Percentiles rank a stretch among this genome's conserved stretches.
Conservation (phyloP, 2,888 invertebrate species). For the Brachypalpus laphriformis region DNA sequence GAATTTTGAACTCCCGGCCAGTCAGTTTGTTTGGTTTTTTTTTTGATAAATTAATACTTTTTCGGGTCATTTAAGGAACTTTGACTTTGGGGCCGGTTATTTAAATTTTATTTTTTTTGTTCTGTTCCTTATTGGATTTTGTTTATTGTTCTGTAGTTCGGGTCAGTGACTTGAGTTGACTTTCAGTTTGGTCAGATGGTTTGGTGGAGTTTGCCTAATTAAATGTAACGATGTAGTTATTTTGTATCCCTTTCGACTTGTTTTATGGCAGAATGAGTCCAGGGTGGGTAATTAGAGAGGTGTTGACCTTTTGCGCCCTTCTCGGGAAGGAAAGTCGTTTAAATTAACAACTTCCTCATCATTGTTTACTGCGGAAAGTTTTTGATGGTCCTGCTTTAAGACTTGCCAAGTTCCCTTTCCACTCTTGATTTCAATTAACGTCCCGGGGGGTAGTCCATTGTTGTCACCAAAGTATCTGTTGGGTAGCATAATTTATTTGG, state of each 20-base stretch:
- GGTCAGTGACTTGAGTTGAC: slow-evolving; percentile 29
- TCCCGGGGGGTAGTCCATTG: too few species aligned
- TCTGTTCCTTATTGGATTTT: slow-evolving; percentile 8
- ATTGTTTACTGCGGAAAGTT: neutral
- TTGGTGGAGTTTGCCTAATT: neutral
- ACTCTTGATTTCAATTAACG: neutral
- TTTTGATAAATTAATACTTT: slow-evolving; percentile 31
- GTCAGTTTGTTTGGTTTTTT: slow-evolving; percentile 11
- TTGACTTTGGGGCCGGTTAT: slow-evolving; percentile 50
- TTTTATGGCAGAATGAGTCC: neutral
- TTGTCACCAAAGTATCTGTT: too few species aligned
- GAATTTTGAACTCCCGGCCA: slow-evolving; percentile 45
- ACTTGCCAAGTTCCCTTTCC: neutral
- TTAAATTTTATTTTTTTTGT: slow-evolving; percentile 19
- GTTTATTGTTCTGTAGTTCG: slow-evolving; percentile 15
- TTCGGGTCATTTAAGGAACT: slow-evolving; percentile 39
- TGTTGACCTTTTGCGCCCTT: neutral
- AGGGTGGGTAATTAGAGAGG: neutral
- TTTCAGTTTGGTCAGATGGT: neutral
- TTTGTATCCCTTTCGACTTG: neutral
- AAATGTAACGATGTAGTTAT: neutral
- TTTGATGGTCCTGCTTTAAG: neutral
- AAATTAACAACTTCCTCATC: neutral
- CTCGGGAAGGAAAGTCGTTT: neutral
- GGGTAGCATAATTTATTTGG: too few species aligned